These are phyloP conservation scores for Ectemnius continuus DNA, from an alignment of 2,888 invertebrate species.

Conservation along the genomic window DNA sequence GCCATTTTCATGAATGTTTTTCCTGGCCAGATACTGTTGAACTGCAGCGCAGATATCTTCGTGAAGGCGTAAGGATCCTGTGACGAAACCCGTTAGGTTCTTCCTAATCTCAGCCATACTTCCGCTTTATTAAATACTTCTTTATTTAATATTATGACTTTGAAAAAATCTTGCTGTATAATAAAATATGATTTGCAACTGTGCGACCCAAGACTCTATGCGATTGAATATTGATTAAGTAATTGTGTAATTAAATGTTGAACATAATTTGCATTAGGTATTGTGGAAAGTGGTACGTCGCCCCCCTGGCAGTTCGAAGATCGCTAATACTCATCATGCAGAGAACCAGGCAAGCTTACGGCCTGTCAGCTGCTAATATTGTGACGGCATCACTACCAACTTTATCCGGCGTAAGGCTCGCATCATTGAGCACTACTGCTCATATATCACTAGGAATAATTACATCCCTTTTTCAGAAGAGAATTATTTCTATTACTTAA, in stretches of 20 bases:
- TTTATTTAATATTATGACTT: too few relatives aligned
- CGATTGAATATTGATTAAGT: too few relatives aligned
- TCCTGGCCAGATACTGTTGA: not conserved
- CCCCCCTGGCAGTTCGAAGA: not conserved
- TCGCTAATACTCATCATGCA: not conserved
- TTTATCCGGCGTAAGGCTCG: not conserved
- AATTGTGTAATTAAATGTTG: not conserved
- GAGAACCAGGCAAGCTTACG: not conserved
- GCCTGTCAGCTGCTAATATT: not conserved
- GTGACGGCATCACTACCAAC: not conserved
- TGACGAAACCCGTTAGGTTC: not conserved
- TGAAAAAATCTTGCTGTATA: too few relatives aligned
- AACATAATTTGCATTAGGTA: not conserved
- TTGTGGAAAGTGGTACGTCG: slow-evolving; percentile 1
- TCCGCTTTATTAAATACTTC: too few relatives aligned
- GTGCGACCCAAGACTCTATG: too few relatives aligned
- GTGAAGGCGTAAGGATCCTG: not conserved
- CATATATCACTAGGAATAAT: too few relatives aligned
- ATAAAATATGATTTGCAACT: too few relatives aligned
- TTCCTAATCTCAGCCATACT: too few relatives aligned
- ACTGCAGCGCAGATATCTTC: not conserved
- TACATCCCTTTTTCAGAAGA: too few relatives aligned
- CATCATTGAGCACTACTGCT: not conserved
- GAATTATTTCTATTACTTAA: not conserved
- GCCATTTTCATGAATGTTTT: not conserved